Percentiles rank a stretch among this genome's conserved stretches.
Conservation (phyloP, 2,888 invertebrate genomes). For the Augochlorella aurata region DNA sequence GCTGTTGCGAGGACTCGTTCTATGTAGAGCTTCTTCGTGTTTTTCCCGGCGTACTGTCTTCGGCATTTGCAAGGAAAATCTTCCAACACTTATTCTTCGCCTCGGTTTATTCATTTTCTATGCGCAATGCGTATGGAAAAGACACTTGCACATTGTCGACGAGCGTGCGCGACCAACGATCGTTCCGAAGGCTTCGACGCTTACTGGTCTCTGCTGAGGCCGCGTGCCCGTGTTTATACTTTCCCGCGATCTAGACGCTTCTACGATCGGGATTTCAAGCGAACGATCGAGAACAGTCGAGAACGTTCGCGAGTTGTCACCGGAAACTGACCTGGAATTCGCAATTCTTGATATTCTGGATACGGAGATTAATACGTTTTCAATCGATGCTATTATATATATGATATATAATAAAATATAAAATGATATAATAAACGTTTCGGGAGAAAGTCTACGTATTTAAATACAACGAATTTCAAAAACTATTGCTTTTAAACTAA, state of each 20-base stretch:
- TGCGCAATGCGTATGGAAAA: neutral
- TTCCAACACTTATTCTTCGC: neutral
- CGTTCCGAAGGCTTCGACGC: neutral
- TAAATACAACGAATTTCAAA: too few relatives aligned
- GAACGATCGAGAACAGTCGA: neutral
- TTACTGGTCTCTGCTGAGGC: neutral
- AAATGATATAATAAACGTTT: too few relatives aligned
- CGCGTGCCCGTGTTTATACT: neutral
- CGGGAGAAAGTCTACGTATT: too few relatives aligned
- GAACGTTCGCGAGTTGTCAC: neutral
- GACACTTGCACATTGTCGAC: neutral
- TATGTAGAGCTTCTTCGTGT: neutral
- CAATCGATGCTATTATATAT: too few relatives aligned
- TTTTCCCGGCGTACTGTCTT: neutral
- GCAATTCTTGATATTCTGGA: too few relatives aligned
- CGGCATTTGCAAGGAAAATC: neutral
- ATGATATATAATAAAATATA: too few relatives aligned
- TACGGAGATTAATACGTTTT: too few relatives aligned
- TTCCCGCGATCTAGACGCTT: conserved; percentile 5
- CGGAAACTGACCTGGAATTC: too few relatives aligned
- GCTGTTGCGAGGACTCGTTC: neutral
- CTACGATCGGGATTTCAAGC: neutral
- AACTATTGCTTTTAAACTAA: too few relatives aligned
- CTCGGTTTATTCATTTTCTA: neutral
- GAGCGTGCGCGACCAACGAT: neutral